These are phyloP conservation scores for Pachycephala philippinensis DNA, from an alignment of 2,113 vertebrate species.

Conservation along the genomic window DNA sequence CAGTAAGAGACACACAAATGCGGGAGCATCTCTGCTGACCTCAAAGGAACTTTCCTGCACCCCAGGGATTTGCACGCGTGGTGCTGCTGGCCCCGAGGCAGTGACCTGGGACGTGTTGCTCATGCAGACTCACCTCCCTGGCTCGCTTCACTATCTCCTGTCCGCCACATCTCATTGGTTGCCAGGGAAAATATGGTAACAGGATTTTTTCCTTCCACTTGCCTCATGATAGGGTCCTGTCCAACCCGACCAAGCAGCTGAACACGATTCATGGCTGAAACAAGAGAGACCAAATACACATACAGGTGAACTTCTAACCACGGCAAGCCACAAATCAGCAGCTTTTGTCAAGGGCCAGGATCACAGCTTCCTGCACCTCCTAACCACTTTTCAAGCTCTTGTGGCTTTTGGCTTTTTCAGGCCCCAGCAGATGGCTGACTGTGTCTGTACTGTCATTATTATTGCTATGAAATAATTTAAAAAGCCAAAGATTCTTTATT, in stretches of 20 bases:
- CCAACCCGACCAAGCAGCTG: slow-evolving; percentile 93
- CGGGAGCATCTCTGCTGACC: neutral
- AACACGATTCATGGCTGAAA: slow-evolving; percentile 90
- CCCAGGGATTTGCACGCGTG: accelerated
- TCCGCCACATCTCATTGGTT: slow-evolving; percentile 96
- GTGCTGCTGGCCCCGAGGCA: neutral
- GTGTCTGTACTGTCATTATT: neutral
- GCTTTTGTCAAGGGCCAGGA: neutral
- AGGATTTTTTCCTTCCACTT: slow-evolving; percentile 90
- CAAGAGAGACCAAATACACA: neutral
- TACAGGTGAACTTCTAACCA: neutral
- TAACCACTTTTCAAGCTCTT: neutral
- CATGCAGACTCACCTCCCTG: slow-evolving; percentile 67
- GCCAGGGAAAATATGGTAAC: slow-evolving; percentile 97
- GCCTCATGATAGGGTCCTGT: slow-evolving; percentile 96
- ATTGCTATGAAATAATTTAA: neutral
- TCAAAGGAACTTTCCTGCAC: neutral
- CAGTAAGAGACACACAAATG: neutral
- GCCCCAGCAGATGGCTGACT: neutral
- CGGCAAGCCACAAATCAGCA: neutral
- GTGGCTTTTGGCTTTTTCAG: neutral
- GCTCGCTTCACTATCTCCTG: slow-evolving; percentile 76
- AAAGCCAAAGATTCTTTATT: neutral
- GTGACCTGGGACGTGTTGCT: accelerated
- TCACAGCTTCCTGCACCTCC: neutral